These are phyloP conservation scores for Diplosoma virens DNA, from an alignment of 23 tunicate species.

Conservation along the genomic window DNA sequence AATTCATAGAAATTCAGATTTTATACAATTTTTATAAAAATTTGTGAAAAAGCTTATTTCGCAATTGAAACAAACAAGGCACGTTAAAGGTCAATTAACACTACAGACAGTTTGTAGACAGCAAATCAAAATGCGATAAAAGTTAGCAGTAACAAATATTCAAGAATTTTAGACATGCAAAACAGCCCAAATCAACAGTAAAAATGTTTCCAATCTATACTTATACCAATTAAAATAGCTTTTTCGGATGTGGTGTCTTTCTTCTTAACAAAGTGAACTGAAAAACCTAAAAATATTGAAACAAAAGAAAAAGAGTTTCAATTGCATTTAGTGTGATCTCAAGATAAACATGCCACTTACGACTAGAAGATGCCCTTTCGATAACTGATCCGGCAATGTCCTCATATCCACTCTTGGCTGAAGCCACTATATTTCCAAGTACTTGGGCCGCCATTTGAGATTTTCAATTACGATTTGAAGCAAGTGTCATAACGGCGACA, in stretches of 20 bases:
- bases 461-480: background rate
- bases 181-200: too few species aligned
- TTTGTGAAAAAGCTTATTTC: too few species aligned
- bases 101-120: background rate
- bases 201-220: too few species aligned
- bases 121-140: background rate
- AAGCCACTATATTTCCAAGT: conserved; percentile 62
- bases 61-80: too few species aligned
- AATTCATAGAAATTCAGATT: too few species aligned
- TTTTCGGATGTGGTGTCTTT: conserved; percentile 55
- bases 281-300: conserved; percentile 69
- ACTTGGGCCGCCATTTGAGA: conserved; percentile 78
- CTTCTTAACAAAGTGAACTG: conserved; percentile 85
- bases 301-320: too few species aligned
- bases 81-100: too few species aligned
- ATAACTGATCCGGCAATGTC: conserved; percentile 51
- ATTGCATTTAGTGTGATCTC: too few species aligned
- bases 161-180: too few species aligned
- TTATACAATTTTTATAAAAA: too few species aligned
- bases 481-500: too few species aligned
- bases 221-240: conserved; percentile 80
- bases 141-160: too few species aligned
- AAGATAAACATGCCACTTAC: conserved; percentile 49
- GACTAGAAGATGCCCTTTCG: conserved; percentile 33
- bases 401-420: conserved; percentile 83